Evolutionary conservation across 2,888 invertebrate species (phyloP), one percentile per base, ranked within the genome.

Genomic region (Lithosia quadra): DNA sequence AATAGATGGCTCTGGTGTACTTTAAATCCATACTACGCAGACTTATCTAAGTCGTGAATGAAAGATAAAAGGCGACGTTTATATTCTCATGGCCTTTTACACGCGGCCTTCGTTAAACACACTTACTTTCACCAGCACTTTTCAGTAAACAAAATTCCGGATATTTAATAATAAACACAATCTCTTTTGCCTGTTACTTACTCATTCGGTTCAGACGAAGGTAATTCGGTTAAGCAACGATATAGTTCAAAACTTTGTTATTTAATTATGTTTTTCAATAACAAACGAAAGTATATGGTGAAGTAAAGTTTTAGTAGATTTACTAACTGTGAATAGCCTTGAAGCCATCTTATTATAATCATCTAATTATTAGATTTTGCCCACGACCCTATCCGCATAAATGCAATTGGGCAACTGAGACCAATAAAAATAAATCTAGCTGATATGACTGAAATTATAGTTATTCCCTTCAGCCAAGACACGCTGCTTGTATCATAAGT

Each of bases 91-190:
- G 85, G 84, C 88, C 87, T 86, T 87, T 83, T 83, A 79, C 76
- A 65, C 62, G 43, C 81, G 87, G 85, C 93, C 93, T 93, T 91
- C 89, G 72, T 75, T 73, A 62, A 78, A 81, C 79, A 83, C 74
- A 86, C 81, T 87, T 73, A 91, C 92, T 94, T 93, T 94, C 92
- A 90, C 91, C 79, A 76, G 80, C 68, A 82, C 78, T 86, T 88
- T 89, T 90, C 85, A 87, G 86, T 88, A 88, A 90, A 90, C 88
- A 88, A 80, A 87, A 86, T 88, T 88, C 88, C 90, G 92, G 92
- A 92, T 90, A 91, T 84, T 85, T 81, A 76, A 72, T 80, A 75
- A 68, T 79, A 84, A 82, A 80, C 76, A 89, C 88, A 91, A 87
- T 91, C 89, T 89, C 88, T 90, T 63, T 90, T 84, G 77, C 88